phyloP scores from a whole-genome alignment of 2,113 vertebrate species.

The Dendrocopos noguchii region DNA sequence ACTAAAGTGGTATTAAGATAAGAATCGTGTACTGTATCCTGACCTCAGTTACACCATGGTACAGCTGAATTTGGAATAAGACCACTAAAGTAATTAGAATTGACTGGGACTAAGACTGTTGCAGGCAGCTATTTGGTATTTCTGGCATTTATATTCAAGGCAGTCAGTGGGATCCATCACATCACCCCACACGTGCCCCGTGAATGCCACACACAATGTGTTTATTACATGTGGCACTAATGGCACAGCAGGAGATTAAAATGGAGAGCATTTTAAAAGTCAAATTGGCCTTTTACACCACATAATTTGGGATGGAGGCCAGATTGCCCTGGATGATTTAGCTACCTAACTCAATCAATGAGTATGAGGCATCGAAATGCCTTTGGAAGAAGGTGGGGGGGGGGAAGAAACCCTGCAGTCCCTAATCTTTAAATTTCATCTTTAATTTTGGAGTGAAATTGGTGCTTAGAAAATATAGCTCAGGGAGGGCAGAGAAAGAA shows the following conservation, averaged over 20 bases:
- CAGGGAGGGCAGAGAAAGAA: background rate
- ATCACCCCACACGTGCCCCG: conserved; percentile 23
- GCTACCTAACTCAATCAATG: conserved; percentile 49
- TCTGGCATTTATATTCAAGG: background rate
- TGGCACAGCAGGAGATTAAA: conserved; percentile 27
- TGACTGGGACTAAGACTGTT: background rate
- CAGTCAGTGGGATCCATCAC: background rate
- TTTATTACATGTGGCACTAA: background rate
- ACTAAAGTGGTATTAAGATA: conserved; percentile 12
- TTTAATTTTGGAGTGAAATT: conserved; percentile 68
- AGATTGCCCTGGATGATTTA: conserved; percentile 53
- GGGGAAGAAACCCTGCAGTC: background rate
- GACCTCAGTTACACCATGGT: background rate
- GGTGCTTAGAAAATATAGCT: conserved; percentile 61
- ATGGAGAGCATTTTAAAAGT: conserved; percentile 44
- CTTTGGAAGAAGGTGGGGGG: background rate
- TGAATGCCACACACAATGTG: background rate
- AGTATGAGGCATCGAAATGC: conserved; percentile 26
- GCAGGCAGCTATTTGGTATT: background rate
- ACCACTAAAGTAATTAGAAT: conserved; percentile 18
- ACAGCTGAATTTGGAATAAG: conserved; percentile 4
- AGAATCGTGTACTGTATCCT: conserved; percentile 21
- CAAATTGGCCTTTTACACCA: conserved; percentile 58
- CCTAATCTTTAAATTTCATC: conserved; percentile 69
- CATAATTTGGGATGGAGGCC: conserved; percentile 25